Evolutionary conservation across 2,797 vertebrate species (phyloP), one percentile per base, ranked within the genome.

Genomic region (Spinus pinus): DNA sequence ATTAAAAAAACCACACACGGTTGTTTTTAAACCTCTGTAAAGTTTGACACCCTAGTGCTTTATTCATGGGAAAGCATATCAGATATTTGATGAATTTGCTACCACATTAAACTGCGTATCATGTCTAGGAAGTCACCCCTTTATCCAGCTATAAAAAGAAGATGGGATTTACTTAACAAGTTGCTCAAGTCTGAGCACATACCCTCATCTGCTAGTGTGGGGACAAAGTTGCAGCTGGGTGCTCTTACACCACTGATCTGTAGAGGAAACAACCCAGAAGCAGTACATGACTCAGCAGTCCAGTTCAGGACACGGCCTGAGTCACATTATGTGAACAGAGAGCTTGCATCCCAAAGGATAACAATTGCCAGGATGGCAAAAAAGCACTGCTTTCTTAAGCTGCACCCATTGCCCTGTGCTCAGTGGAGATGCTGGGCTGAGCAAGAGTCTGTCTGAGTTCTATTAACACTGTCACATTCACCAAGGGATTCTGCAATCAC

Each of bases 261-360:
- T 25, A 35, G 50, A 54, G 23, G 9, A 78, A 73, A 60, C 21
- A 31, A 56, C n/a, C 46, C 25, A 42, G 41, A 64, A 67, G 14
- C 28, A 41, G 41, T 7, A 3, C 0, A 0, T 16, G 47, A 35
- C 28, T 37, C 35, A 33, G 42, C 9, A 28, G 60, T 33, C 0
- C 2, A 60, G 44, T 22, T 46, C 46, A 46, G 78, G 53, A 27
- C 57, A 25, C 1, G 3, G 46, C 41, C 42, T 66, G 30, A 14
- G n/a, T 31, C 70, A 22, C 13, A 3, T 23, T 1, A 47, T 50
- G 41, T 3, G 27, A 84, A 46, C 0, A 0, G 33, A 47, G 31
- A 25, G 13, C 37, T 82, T 49, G 33, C 7, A 19, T 3, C 25
- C 10, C 50, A 56, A 33, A 61, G 35, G 19, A 33, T 17, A 71